Evolutionary conservation across 2,113 vertebrate species (phyloP).

Genomic region (Aegithalos caudatus): DNA sequence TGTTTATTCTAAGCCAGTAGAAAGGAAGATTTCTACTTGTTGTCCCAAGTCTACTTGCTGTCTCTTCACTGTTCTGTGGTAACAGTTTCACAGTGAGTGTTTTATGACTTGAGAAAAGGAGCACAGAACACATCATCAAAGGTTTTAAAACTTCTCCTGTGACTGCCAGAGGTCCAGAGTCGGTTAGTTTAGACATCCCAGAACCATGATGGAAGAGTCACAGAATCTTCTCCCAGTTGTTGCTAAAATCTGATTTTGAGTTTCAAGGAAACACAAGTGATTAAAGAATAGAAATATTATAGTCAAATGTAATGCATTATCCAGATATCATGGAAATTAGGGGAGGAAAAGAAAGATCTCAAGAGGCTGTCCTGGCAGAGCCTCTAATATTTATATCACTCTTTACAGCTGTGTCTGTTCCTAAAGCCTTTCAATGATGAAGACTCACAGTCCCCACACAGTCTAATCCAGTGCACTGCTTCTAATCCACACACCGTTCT

Average conservation of each 20-base stretch:
- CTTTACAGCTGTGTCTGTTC: background rate
- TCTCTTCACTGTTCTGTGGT: background rate
- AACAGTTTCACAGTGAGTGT: background rate
- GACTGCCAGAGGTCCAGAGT: background rate
- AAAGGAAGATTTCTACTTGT: background rate
- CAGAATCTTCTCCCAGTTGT: background rate
- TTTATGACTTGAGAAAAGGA: background rate
- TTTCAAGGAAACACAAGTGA: background rate
- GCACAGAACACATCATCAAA: background rate
- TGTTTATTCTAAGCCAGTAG: background rate
- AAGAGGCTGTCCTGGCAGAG: background rate
- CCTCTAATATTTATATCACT: background rate
- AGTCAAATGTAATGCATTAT: background rate
- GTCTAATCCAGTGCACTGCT: background rate
- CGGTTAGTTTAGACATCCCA: background rate
- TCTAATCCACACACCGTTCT: background rate
- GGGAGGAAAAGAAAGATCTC: background rate
- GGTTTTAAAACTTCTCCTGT: background rate
- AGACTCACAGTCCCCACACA: background rate
- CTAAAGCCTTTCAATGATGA: background rate
- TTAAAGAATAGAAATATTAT: background rate
- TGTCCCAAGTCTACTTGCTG: background rate
- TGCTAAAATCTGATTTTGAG: background rate
- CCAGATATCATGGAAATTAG: background rate
- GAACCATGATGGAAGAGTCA: background rate